Base-by-base conservation (phyloP, 2,888 invertebrate species). In the Scotopteryx bipunctaria region DNA sequence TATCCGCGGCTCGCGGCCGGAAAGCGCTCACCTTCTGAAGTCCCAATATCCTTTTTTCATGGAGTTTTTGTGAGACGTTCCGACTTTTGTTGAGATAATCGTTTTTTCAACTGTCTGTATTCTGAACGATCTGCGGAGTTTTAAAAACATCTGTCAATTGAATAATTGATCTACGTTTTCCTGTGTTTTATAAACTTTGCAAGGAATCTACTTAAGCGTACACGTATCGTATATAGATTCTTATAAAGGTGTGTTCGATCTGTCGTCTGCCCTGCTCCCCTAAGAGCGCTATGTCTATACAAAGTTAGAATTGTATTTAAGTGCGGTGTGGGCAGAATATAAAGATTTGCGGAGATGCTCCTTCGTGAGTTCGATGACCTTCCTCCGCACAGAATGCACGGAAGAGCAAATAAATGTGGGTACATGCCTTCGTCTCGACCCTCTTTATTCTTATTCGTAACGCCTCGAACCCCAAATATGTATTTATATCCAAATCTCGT, bases 271-370 rank as follows among this genome's bases (percentile, higher is more conserved):
- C 54, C 52, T 50, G 57, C 59, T 67, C 65, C 69, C 67, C 55
- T 58, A 62, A 64, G 60, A 56, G 48, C 58, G 50, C 58, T 57
- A 57, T 57, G 61, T 57, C 64, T 75, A 69, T 71, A 72, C 64
- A 44, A 67, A 73, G 67, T 66, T 67, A 70, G 57, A 58, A 57
- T 59, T 63, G 60, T 58, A 57, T 65, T 61, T 67, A 57, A 64
- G 59, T 65, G 55, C 47, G 50, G 56, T 56, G 64, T 69, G 67
- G 65, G 65, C 66, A 69, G 71, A 72, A 70, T 74, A 81, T 82
- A 81, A 84, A 83, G 80, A 83, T 87, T 83, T 79, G 81, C 81
- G 75, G 75, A 81, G 83, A 81, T 81, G 78, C 80, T 82, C 73
- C 76, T 78, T 69, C 61, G 63, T 61, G 70, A 66, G 88, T 78